Conservation (phyloP, 1,140 invertebrate species). For the Drosophila kikkawai region DNA sequence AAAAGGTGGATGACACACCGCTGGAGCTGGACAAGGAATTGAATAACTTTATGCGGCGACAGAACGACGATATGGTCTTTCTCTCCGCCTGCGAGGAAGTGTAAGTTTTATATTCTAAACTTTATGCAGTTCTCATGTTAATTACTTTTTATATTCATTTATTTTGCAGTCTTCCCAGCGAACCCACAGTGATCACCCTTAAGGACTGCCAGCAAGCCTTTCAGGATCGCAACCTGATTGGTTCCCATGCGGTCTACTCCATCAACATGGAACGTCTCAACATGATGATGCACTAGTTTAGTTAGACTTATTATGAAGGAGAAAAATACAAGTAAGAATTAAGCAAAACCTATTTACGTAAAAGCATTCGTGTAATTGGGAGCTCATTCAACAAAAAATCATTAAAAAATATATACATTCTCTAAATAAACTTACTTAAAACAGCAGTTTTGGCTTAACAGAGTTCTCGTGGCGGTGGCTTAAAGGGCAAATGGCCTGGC, state of each 20-base stretch:
- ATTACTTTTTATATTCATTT: neutral
- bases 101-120: conserved; percentile 33
- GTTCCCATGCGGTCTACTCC: conserved; percentile 87
- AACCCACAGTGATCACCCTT: conserved; percentile 85
- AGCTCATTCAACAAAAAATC: neutral
- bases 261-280: conserved; percentile 87
- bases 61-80: conserved; percentile 84
- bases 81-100: conserved; percentile 82
- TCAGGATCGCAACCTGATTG: conserved; percentile 86
- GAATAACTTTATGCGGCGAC: conserved; percentile 85
- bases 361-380: neutral
- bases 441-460: conserved; percentile 31
- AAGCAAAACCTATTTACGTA: neutral
- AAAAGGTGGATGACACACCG: conserved; percentile 85
- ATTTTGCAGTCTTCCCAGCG: conserved; percentile 82
- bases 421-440: neutral
- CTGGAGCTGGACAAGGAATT: conserved; percentile 86
- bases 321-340: neutral
- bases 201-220: conserved; percentile 87
- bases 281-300: conserved; percentile 86
- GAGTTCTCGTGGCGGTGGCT: conserved; percentile 74
- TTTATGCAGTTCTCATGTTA: neutral
- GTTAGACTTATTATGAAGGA: neutral
- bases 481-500: conserved; percentile 67
- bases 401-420: conserved; percentile 17